phyloP scores from a whole-genome alignment of 2,113 vertebrate genomes.

The Aphyosemion australe region DNA sequence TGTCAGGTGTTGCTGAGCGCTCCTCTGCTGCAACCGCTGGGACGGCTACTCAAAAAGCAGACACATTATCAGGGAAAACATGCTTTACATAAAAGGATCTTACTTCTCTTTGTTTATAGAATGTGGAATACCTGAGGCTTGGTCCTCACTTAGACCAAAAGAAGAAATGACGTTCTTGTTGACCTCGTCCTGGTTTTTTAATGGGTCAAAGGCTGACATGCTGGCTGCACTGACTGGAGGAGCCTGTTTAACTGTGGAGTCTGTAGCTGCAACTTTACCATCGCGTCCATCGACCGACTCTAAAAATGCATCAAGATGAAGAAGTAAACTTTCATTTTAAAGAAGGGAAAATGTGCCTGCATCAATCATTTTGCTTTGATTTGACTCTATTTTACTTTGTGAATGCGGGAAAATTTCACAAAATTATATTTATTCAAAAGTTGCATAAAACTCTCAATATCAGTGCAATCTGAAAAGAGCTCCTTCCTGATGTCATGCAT shows the following conservation, averaged over 20 bases:
- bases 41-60: slow-evolving; percentile 66
- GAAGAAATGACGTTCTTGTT: slow-evolving; percentile 98
- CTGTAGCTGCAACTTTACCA: slow-evolving; percentile 85
- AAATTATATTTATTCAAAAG: too few species aligned
- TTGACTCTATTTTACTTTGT: too few species aligned
- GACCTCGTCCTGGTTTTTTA: slow-evolving; percentile 98
- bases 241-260: slow-evolving; percentile 86
- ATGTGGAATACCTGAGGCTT: slow-evolving; percentile 84
- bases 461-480: too few species aligned
- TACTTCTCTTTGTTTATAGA: not conserved
- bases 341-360: not conserved
- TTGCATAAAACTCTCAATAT: too few species aligned
- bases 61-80: not conserved
- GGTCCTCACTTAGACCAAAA: slow-evolving; percentile 94
- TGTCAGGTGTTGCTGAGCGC: slow-evolving; percentile 93
- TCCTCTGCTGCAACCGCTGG: slow-evolving; percentile 85
- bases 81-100: not conserved
- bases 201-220: slow-evolving; percentile 97
- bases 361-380: not conserved
- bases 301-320: not conserved
- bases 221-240: slow-evolving; percentile 95
- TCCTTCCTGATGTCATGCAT: not conserved
- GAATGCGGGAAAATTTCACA: too few species aligned
- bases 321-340: not conserved
- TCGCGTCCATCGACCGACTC: slow-evolving; percentile 83